These are phyloP conservation scores for Excalfactoria chinensis DNA, from an alignment of 2,113 vertebrate species.

Conservation along the genomic window DNA sequence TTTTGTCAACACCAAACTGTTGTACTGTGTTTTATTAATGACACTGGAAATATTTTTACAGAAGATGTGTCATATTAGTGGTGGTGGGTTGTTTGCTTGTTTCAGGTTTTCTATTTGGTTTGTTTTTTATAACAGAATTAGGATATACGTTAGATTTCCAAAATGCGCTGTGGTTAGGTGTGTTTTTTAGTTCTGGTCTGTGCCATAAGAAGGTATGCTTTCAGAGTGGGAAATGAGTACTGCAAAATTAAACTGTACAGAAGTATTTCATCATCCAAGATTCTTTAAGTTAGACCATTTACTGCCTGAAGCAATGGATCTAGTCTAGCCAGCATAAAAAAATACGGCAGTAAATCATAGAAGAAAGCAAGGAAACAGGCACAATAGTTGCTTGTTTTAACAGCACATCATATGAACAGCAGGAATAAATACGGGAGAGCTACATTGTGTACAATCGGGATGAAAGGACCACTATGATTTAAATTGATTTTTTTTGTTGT, in stretches of 20 bases:
- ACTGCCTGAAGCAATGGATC: conserved; percentile 39
- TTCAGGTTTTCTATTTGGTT: background rate
- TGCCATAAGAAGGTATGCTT: background rate
- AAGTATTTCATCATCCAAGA: background rate
- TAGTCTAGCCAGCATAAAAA: conserved; percentile 48
- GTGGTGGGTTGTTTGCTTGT: no score
- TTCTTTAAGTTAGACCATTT: conserved; percentile 59
- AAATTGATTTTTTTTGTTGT: background rate
- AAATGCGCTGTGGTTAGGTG: background rate
- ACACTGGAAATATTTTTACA: background rate
- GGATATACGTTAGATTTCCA: background rate
- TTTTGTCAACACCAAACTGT: background rate
- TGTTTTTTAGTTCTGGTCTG: background rate
- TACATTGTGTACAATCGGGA: background rate
- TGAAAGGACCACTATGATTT: background rate
- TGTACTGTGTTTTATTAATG: background rate
- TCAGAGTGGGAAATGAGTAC: background rate
- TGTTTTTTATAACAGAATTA: background rate
- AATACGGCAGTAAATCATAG: background rate
- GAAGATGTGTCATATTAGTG: background rate
- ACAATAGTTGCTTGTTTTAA: background rate
- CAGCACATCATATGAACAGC: background rate
- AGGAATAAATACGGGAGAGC: background rate
- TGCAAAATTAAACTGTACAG: background rate
- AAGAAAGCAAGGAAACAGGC: conserved; percentile 32